Base-by-base conservation (phyloP, 2,797 vertebrate genomes). In the Gobionotothen gibberifrons region DNA sequence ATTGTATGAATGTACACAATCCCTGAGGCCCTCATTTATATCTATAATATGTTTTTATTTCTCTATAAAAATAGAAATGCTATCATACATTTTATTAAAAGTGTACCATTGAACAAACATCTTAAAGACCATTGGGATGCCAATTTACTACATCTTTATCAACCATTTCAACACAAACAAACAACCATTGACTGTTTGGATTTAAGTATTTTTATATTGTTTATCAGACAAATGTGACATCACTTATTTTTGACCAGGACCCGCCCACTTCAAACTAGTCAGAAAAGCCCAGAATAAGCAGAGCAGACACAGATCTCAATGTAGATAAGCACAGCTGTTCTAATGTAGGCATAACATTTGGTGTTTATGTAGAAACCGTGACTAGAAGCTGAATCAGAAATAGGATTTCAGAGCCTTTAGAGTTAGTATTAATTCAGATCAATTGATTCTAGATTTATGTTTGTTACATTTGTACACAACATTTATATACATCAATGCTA, bases 21-120 rank as follows among this genome's bases (percentile, higher is more conserved):
- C 26, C 56, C 69, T 11, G 42, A 80, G 16, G 65, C 32, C 62
- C 19, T 61, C 4, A 42, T 26, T 26, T 21, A 29, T 15, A 16
- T 9, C 16, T 14, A 7, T 39, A 39, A 49, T 3, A 12, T 40
- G 0, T 49, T n/a, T 44, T 40, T 29, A 36, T 17, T 14, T 42
- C 4, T 26, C 26, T 64, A 13, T 40, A 46, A 63, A 46, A 32
- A 16, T 63, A n/a, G 44, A 56, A 15, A 43, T 44, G 32, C 49
- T 17, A 17, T 13, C 42, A 2, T n/a, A 19, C 12, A 73, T 51
- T 57, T 6, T 9, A 47, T 40, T 22, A 51, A 40, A 19, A 69
- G 12, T 46, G 53, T 9, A 43, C 56, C 10, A 40, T n/a, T 48
- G 42, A 47, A 4, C 0, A 19, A 46, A 36, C n/a, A 36, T 9